These are phyloP conservation scores for Hydra vulgaris DNA, from an alignment of 30 jellyfish, hydroid and myxozoan species.

Conservation along the genomic window DNA sequence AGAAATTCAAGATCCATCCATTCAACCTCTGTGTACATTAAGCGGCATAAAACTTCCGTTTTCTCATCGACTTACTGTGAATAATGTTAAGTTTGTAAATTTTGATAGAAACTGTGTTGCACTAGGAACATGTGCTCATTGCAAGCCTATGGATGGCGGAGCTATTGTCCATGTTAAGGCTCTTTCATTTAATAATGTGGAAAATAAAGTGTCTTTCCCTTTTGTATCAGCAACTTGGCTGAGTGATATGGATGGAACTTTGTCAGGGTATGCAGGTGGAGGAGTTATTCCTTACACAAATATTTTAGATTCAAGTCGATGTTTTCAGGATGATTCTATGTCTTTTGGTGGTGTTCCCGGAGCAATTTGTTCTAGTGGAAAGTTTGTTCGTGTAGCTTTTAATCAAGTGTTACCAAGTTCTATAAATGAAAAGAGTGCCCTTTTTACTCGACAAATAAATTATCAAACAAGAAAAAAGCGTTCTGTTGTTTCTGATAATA, in stretches of 20 bases:
- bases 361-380: conserved; percentile 45
- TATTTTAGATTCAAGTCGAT: conserved; percentile 33
- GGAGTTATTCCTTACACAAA: conserved; percentile 50
- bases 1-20: neutral
- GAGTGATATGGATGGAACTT: conserved; percentile 30
- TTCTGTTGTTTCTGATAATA: neutral
- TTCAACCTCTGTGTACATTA: conserved; percentile 10
- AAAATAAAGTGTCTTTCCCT: conserved; percentile 17
- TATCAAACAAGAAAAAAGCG: conserved; percentile 22
- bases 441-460: conserved; percentile 29
- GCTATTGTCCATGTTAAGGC: conserved; percentile 4
- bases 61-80: conserved; percentile 60
- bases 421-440: conserved; percentile 44
- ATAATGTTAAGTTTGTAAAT: conserved; percentile 71
- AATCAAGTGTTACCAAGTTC: conserved; percentile 59
- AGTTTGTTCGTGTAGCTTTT: conserved; percentile 54
- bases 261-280: conserved; percentile 11
- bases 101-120: conserved; percentile 58
- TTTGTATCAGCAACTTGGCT: conserved; percentile 20
- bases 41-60: conserved; percentile 43
- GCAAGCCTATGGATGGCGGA: conserved; percentile 67
- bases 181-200: conserved; percentile 5
- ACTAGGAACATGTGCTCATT: conserved; percentile 80
- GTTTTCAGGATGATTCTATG: conserved; percentile 26
- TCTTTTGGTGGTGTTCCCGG: conserved; percentile 73